phyloP scores from a whole-genome alignment of 2,113 vertebrate genomes.

The Enhydra lutris region DNA sequence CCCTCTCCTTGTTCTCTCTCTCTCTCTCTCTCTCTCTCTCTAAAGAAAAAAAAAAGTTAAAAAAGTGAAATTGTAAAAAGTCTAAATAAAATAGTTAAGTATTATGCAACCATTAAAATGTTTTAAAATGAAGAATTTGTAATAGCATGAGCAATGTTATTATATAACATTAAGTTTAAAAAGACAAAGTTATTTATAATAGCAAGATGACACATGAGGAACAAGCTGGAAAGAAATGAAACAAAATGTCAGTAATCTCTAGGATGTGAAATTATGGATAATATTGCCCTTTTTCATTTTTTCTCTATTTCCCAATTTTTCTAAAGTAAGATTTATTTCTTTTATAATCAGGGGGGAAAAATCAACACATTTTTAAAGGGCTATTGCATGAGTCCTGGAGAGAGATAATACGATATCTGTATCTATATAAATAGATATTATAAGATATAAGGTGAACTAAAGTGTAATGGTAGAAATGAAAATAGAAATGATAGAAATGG shows the following conservation, averaged over 20 bases:
- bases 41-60: background rate
- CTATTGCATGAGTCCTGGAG: background rate
- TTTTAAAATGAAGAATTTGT: background rate
- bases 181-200: background rate
- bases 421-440: too few relatives aligned
- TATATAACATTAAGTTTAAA: background rate
- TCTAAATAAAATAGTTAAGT: conserved; percentile 20
- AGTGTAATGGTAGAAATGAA: background rate
- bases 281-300: background rate
- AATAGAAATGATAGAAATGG: background rate
- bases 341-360: background rate
- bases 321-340: background rate
- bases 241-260: background rate
- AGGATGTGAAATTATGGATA: background rate
- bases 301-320: background rate
- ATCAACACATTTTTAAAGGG: background rate
- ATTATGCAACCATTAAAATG: background rate
- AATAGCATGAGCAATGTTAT: background rate
- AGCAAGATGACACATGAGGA: background rate
- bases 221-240: background rate
- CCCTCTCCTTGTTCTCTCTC: background rate
- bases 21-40: background rate
- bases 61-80: background rate
- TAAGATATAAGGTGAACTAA: background rate
- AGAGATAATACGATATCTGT: background rate